Base-by-base conservation (phyloP, 2,888 invertebrate genomes). In the Teinopalpus imperialis region DNA sequence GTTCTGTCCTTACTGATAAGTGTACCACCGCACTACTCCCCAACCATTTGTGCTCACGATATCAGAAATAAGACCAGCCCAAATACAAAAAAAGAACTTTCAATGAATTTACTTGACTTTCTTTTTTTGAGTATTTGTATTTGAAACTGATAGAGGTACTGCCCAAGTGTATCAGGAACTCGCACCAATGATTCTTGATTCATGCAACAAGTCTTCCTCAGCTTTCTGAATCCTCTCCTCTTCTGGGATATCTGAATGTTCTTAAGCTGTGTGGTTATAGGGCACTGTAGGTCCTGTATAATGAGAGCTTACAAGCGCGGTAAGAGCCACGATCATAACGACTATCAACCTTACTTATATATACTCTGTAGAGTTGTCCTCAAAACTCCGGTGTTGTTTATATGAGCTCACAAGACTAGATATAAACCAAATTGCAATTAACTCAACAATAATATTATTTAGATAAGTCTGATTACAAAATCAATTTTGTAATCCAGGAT, bases 101-200 rank as follows among this genome's bases (percentile, higher is more conserved):
- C n/a, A n/a, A n/a, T n/a, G n/a, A n/a, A n/a, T n/a, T n/a, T n/a
- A n/a, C n/a, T n/a, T n/a, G n/a, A n/a, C n/a, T n/a, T n/a, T n/a
- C n/a, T n/a, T n/a, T n/a, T n/a, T n/a, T 34, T 21, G 1, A 23
- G 23, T 12, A 6, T 30, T 9, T 12, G 2, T 2, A 24, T 8
- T 8, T 8, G 29, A 41, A 73, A 71, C 63, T 71, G 69, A 43
- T 59, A 63, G 1, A 62, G 60, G 48, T 60, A 61, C 32, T 67
- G 67, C 20, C 65, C 68, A 7, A 43, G 31, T 2, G 40, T 49
- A n/a, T 70, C 65, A 0, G 68, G 60, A 0, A 57, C 43, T 13
- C 72, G n/a, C 71, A 10, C 68, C 68, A n/a, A 69, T 59, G 29
- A 73, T 73, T 42, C 63, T 68, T 9, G 65, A 54, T n/a, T 18